Percentiles rank a stretch among this genome's conserved stretches.
These are phyloP conservation scores for Andinoacara biseriatus DNA, from an alignment of 2,113 vertebrate genomes.

Conservation along the genomic window DNA sequence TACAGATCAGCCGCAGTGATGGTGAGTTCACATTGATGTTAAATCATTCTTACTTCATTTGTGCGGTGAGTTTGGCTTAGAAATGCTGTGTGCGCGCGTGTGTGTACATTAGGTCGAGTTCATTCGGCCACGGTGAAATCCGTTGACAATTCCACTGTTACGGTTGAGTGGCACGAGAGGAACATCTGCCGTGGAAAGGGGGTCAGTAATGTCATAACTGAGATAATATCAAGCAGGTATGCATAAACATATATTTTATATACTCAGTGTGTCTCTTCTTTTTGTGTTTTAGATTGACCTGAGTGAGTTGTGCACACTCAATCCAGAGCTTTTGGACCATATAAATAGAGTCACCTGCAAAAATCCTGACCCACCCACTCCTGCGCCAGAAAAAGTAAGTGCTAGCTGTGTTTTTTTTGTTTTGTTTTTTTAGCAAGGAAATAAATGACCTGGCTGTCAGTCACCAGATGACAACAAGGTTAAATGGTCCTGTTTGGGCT, in stretches of 20 bases:
- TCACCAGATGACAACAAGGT: neutral
- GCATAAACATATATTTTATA: neutral
- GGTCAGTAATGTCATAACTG: conserved; percentile 53
- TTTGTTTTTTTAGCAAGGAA: too few relatives aligned
- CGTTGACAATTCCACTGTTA: conserved; percentile 60
- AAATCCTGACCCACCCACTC: neutral
- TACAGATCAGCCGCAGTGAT: conserved; percentile 76
- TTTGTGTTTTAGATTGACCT: conserved; percentile 59
- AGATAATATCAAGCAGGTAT: neutral
- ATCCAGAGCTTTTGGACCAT: conserved; percentile 62
- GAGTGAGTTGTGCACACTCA: conserved; percentile 60
- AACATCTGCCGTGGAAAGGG: conserved; percentile 71
- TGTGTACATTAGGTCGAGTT: conserved; percentile 68
- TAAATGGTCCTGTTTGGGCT: neutral
- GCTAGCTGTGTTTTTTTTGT: neutral
- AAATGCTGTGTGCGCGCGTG: neutral
- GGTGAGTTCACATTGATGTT: conserved; percentile 56
- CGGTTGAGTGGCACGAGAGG: conserved; percentile 77
- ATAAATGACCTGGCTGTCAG: neutral
- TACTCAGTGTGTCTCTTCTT: neutral
- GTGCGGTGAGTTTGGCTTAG: neutral
- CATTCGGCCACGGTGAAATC: conserved; percentile 74
- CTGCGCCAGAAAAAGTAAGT: conserved; percentile 51
- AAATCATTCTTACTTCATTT: neutral
- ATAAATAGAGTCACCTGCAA: conserved; percentile 21